Evolutionary conservation across 2,113 vertebrate genomes (phyloP), one percentile per base, ranked within the genome.

Genomic region (Chamaetylas fuelleborni): DNA sequence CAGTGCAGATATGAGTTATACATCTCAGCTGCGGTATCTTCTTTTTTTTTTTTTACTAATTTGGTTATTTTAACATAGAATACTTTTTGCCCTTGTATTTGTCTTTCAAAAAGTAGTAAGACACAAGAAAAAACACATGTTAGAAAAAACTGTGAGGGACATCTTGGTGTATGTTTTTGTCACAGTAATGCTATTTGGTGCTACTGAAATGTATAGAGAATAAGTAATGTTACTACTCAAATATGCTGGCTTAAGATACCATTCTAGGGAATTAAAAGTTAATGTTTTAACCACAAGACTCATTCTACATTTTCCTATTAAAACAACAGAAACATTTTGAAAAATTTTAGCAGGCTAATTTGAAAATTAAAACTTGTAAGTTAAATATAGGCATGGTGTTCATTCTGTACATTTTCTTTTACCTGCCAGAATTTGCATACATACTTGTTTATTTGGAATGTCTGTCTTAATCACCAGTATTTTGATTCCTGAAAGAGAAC

Each of bases 321-420:
- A 91, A 91, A 20, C 14, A 76, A 79, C 25, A 92, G 51, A 93
- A 91, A 62, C 1, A 2, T 81, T 83, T 31, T 36, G 29, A 78
- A 69, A 80, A 86, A 14, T 10, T 79, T 60, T 73, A 92, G 96
- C 43, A 72, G n/a, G 36, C n/a, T 62, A 66, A 82, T 87, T 95
- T 91, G 62, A 94, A 91, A 92, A 94, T 81, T 74, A 51, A 51
- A 60, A 82, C 86, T 95, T 91, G 62, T 92, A 91, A 92, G 94
- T 81, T 74, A 73, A 86, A 34, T 69, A 79, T 11, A 79, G 80
- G 36, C 26, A 34, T 60, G 48, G 33, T 34, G 33, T 34, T 90
- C 24, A 62, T 77, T 69, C 14, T 42, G 33, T 77, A 58, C 31
- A 10, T 74, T 77, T 51, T 82, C 40, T 43, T 19, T 62, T 92